Evolutionary conservation across 2,113 vertebrate genomes (phyloP), one percentile per base, ranked within the genome.

Genomic region (Acanthisitta chloris): DNA sequence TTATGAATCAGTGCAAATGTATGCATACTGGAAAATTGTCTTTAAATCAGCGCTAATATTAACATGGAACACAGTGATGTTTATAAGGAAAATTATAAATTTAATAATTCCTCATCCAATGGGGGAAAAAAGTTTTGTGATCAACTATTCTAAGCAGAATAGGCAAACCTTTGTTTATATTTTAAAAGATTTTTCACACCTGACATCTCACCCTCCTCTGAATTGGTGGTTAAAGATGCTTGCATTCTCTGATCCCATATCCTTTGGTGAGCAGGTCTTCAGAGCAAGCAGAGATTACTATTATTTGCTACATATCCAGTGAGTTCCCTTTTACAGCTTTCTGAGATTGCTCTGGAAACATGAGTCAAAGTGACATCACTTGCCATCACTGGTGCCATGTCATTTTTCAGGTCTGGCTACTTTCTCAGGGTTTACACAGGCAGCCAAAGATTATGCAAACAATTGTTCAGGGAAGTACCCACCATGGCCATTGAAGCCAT

Each of bases 31-130:
- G 24, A 93, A 64, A 90, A 86, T 36, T 73, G 58, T 88, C 58
- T 89, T 92, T 92, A 91, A 84, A 72, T 76, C 81, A 85, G 62
- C 69, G 42, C 57, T 49, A 80, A 91, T 40, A 77, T 9, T 96
- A 87, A 74, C 34, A 87, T 82, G 33, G 14, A 77, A 71, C 9
- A 72, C 16, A 42, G 28, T 61, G 23, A 57, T 71, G 12, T 81
- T 91, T 92, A 15, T 42, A 62, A 77, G 17, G 58, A 95, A 82
- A 92, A 81, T 51, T 26, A 49, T 43, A 48, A 84, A 54, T 43
- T 31, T 82, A 73, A 88, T 81, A 91, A 25, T 33, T 94, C 1
- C 1, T 82, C 14, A 45, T 20, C 4, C 38, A 76, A 5, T 25
- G 34, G 12, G 6, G 3, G 0, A 34, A 45, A 34, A 73, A 73